Percentiles rank a stretch among this genome's conserved stretches.
Evolutionary conservation across 1,140 invertebrate genomes (phyloP).

Genomic region (Conus ventricosus): DNA sequence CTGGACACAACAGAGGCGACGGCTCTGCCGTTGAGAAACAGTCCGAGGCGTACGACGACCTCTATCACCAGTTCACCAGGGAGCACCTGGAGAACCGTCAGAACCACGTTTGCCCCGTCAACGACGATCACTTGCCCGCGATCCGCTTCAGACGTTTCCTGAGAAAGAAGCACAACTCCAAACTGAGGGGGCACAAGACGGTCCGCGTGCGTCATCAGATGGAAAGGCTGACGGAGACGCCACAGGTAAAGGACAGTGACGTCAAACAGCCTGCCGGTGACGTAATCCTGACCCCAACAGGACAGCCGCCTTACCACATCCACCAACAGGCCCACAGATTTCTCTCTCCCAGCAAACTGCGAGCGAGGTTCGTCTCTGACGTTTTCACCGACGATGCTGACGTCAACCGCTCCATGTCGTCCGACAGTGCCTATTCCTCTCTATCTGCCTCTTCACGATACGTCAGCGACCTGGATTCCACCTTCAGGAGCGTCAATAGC

Average conservation of each 20-base stretch:
- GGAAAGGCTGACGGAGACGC: slow-evolving; percentile 20
- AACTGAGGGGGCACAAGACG: slow-evolving; percentile 28
- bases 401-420: slow-evolving; percentile 1
- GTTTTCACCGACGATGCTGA: neutral
- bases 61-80: slow-evolving; percentile 36
- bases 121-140: slow-evolving; percentile 31
- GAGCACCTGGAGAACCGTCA: slow-evolving; percentile 42
- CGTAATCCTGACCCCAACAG: neutral
- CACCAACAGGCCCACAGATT: neutral
- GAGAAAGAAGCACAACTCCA: slow-evolving; percentile 38
- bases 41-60: neutral
- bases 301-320: neutral
- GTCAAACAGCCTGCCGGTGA: neutral
- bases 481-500: neutral
- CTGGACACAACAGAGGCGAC: neutral
- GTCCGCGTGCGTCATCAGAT: slow-evolving; percentile 30
- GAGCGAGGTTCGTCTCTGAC: neutral
- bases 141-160: slow-evolving; percentile 43
- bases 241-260: neutral
- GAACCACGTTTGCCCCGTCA: slow-evolving; percentile 39
- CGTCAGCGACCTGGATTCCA: neutral
- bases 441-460: neutral
- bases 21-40: neutral
- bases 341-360: neutral
- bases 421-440: slow-evolving; percentile 27